phyloP scores from a whole-genome alignment of 2,888 invertebrate genomes.

The Unio pictorum region DNA sequence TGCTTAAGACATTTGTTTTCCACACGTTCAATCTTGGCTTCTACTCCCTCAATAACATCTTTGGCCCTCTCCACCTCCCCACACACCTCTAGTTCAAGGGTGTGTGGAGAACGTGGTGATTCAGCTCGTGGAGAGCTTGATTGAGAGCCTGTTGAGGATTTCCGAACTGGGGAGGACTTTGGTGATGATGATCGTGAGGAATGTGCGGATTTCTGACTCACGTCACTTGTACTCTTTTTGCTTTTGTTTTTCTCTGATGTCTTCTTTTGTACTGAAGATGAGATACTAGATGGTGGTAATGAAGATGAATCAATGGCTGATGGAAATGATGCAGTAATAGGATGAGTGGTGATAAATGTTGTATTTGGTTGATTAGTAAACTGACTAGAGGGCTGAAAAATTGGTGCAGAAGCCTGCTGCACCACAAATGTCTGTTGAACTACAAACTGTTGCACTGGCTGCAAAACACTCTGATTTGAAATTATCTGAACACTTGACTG shows the following conservation, averaged over 20 bases:
- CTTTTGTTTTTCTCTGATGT: constrained; percentile 3
- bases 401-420: constrained; percentile 22
- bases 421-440: constrained; percentile 28
- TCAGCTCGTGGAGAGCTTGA: constrained; percentile 7
- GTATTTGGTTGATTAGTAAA: constrained; percentile 9
- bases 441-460: constrained; percentile 18
- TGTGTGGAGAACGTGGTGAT: constrained; percentile 25
- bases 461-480: constrained; percentile 4
- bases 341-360: constrained; percentile 24
- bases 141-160: constrained; percentile 8
- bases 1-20: constrained; percentile 24
- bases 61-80: constrained; percentile 44
- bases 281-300: not conserved
- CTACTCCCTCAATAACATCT: constrained; percentile 36
- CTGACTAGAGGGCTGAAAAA: constrained; percentile 10
- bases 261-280: constrained; percentile 4
- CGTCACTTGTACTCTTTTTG: constrained; percentile 20
- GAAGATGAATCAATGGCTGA: constrained; percentile 6
- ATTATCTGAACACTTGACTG: constrained; percentile 19
- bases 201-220: constrained; percentile 28
- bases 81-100: constrained; percentile 42
- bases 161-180: constrained; percentile 15
- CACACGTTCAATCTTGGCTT: constrained; percentile 51
- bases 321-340: constrained; percentile 8
- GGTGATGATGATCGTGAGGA: constrained; percentile 26